Evolutionary conservation across 2,797 vertebrate species (phyloP).

Genomic region (Centroberyx gerrardi): DNA sequence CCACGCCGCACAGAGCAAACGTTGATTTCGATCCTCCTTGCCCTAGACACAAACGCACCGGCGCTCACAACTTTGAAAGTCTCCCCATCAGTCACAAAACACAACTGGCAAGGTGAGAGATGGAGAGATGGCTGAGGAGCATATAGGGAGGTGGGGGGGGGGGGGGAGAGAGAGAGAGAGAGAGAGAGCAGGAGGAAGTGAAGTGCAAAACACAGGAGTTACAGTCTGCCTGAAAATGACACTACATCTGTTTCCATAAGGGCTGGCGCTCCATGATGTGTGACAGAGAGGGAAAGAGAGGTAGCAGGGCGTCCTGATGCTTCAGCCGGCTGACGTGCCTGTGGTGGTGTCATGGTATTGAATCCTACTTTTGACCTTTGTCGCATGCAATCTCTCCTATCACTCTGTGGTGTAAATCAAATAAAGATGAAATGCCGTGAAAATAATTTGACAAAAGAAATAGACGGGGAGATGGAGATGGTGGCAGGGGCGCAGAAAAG

Average conservation of each 20-base stretch:
- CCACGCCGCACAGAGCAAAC: background rate
- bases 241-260: slow-evolving; percentile 55
- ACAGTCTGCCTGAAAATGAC: slow-evolving; percentile 45
- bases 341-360: slow-evolving; percentile 10
- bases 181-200: background rate
- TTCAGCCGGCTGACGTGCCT: slow-evolving; percentile 13
- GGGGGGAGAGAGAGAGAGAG: background rate
- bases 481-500: background rate
- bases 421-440: slow-evolving; percentile 8
- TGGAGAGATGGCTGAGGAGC: slow-evolving; percentile 21
- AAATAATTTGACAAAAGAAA: slow-evolving; percentile 14
- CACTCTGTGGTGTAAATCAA: background rate
- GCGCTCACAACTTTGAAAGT: slow-evolving; percentile 16
- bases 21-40: background rate
- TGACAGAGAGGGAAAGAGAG: slow-evolving; percentile 15
- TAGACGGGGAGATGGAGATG: slow-evolving; percentile 5
- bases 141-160: background rate
- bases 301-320: slow-evolving; percentile 14
- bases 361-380: slow-evolving; percentile 47
- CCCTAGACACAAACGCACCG: background rate
- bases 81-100: slow-evolving; percentile 27
- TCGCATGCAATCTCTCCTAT: background rate
- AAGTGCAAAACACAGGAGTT: slow-evolving; percentile 3
- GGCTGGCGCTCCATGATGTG: slow-evolving; percentile 19
- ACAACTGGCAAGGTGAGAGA: slow-evolving; percentile 54